Conservation (phyloP, 1,140 invertebrate genomes). For the Rhysida immarginata region DNA sequence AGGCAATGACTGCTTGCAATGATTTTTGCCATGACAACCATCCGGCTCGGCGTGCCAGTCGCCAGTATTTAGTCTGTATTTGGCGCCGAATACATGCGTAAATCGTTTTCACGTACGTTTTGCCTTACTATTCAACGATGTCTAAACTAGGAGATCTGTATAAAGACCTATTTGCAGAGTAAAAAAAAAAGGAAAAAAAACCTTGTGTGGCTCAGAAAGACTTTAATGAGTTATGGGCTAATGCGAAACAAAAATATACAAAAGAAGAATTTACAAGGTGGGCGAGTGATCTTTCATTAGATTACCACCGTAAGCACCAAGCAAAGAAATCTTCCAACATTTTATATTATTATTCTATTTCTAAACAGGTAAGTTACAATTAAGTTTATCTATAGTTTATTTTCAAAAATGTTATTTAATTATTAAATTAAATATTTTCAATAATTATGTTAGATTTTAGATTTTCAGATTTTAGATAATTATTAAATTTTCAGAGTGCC, state of each 20-base stretch:
- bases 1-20: neutral
- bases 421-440: neutral
- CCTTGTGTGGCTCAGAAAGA: neutral
- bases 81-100: neutral
- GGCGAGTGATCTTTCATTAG: neutral
- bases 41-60: neutral
- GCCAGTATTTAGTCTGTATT: neutral
- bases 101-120: no score
- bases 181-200: neutral
- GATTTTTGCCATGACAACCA: no score
- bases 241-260: neutral
- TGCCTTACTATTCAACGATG: no score
- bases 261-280: neutral
- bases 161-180: neutral
- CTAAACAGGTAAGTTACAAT: neutral
- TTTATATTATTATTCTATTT: neutral
- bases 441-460: neutral
- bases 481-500: neutral
- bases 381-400: neutral
- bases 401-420: neutral
- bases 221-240: neutral
- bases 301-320: neutral
- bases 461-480: neutral
- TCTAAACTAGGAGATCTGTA: neutral
- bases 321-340: neutral